A percentile compares a stretch with the other conserved stretches of the same genome.
These are phyloP conservation scores for Ceraclea dissimilis DNA, from an alignment of 2,888 invertebrate species.

Conservation along the genomic window DNA sequence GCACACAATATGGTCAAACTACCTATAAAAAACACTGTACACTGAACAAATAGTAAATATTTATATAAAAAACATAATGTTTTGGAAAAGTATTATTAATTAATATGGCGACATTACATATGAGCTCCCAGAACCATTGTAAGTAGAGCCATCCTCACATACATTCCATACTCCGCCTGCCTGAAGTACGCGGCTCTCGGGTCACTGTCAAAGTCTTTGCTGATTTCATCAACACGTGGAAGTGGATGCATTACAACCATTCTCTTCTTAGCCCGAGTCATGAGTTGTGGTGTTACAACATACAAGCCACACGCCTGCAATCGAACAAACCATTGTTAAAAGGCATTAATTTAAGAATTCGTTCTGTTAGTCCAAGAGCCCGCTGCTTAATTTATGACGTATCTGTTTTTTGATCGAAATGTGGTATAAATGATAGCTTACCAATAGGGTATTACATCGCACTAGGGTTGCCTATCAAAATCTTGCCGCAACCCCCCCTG, in stretches of 20 bases:
- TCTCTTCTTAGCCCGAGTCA: constrained; percentile 87
- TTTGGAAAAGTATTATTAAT: too few species aligned
- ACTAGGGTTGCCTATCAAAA: too few species aligned
- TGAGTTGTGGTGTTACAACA: constrained; percentile 88
- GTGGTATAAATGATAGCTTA: too few species aligned
- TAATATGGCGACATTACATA: constrained; percentile 2
- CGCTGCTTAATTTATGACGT: too few species aligned
- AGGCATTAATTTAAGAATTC: constrained; percentile 3
- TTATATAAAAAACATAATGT: too few species aligned
- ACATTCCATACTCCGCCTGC: constrained; percentile 97
- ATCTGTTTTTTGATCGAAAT: too few species aligned
- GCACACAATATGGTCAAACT: too few species aligned
- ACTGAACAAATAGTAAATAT: too few species aligned
- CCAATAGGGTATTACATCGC: too few species aligned
- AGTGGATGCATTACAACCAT: constrained; percentile 98
- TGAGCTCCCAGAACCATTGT: constrained; percentile 73
- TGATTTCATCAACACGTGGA: constrained; percentile 91
- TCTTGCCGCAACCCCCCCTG: too few species aligned
- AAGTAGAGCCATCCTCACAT: constrained; percentile 94
- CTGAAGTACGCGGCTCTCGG: constrained; percentile 97
- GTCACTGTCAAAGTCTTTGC: constrained; percentile 90
- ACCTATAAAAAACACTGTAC: too few species aligned
- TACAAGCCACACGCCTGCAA: constrained; percentile 77
- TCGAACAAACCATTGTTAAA: constrained; percentile 14
- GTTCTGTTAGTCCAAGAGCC: too few species aligned